Conservation (phyloP, 2,797 vertebrate species). For the Cyprinella venusta region DNA sequence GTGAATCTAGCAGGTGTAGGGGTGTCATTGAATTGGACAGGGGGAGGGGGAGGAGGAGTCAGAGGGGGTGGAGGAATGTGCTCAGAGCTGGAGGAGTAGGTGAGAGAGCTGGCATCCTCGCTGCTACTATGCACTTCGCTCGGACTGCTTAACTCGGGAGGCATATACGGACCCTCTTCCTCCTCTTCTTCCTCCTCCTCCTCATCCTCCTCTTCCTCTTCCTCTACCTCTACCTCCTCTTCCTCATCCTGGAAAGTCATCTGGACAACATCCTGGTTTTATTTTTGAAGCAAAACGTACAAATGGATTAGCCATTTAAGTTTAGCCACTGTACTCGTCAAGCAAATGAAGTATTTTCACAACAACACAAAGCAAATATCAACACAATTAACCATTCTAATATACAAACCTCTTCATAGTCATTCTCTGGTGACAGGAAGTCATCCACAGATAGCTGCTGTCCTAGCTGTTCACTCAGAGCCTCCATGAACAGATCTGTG, state of each 20-base stretch:
- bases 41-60: slow-evolving; percentile 88
- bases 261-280: slow-evolving; percentile 84
- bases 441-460: slow-evolving; percentile 89
- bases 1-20: slow-evolving; percentile 68
- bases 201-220: slow-evolving; percentile 74
- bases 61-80: slow-evolving; percentile 90
- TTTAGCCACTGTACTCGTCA: background rate
- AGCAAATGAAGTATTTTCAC: background rate
- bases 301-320: slow-evolving; percentile 60
- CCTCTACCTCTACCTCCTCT: slow-evolving; percentile 83
- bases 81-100: slow-evolving; percentile 94
- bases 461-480: slow-evolving; percentile 91
- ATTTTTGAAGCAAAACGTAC: slow-evolving; percentile 64
- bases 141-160: slow-evolving; percentile 89
- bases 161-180: slow-evolving; percentile 81
- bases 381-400: background rate
- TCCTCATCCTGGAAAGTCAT: slow-evolving; percentile 89
- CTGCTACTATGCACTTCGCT: slow-evolving; percentile 92
- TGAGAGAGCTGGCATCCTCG: slow-evolving; percentile 93
- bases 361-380: slow-evolving; percentile 14
- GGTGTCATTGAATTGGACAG: slow-evolving; percentile 85
- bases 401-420: slow-evolving; percentile 92
- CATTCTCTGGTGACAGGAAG: slow-evolving; percentile 94
- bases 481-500: slow-evolving; percentile 94
- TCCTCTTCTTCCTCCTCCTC: slow-evolving; percentile 89